Conservation (phyloP, 2,113 vertebrate species). For the Oryzias celebensis region DNA sequence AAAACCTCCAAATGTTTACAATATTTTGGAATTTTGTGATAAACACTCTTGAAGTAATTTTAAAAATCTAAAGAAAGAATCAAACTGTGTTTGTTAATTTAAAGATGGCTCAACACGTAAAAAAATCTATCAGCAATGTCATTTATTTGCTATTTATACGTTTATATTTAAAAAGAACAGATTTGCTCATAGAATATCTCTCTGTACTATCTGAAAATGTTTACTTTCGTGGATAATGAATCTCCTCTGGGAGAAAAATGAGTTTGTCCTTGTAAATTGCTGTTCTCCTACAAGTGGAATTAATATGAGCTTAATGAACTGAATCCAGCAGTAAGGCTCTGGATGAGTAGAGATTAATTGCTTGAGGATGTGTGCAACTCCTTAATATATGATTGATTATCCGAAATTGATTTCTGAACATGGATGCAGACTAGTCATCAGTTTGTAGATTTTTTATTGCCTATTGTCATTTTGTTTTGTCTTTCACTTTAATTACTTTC, state of each 20-base stretch:
- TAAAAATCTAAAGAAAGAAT: too few species aligned
- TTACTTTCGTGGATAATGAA: not conserved
- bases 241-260: not conserved
- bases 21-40: too few species aligned
- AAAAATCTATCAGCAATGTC: too few species aligned
- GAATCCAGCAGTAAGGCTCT: slow-evolving; percentile 35
- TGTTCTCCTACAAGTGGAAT: slow-evolving; percentile 33
- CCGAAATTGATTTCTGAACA: slow-evolving; percentile 53
- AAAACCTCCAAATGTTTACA: too few species aligned
- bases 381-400: slow-evolving; percentile 46
- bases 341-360: slow-evolving; percentile 54
- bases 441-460: slow-evolving; percentile 32
- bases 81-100: too few species aligned
- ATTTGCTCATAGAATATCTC: too few species aligned
- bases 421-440: slow-evolving; percentile 26
- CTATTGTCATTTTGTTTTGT: slow-evolving; percentile 36
- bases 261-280: slow-evolving; percentile 15
- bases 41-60: too few species aligned
- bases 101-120: too few species aligned
- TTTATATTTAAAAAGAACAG: too few species aligned
- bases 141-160: too few species aligned
- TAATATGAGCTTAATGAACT: slow-evolving; percentile 53
- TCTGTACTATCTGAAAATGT: not conserved
- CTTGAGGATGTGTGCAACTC: slow-evolving; percentile 46
- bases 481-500: slow-evolving; percentile 31